phyloP scores from a whole-genome alignment of 2,888 invertebrate species.

The Macrosoma leucophasiata region DNA sequence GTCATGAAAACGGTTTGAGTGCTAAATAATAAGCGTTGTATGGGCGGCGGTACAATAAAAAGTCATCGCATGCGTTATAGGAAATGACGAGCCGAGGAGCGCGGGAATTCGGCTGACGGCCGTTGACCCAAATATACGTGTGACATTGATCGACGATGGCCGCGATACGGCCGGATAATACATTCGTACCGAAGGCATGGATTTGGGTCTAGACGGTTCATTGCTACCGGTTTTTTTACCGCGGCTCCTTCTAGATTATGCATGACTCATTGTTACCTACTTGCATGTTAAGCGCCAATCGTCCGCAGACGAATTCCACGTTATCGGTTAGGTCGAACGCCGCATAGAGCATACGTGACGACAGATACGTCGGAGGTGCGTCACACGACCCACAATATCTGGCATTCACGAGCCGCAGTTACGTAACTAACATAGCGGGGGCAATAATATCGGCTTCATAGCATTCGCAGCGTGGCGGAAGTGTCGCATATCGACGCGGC shows the following conservation, averaged over 20 bases:
- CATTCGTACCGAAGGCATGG: conserved; percentile 46
- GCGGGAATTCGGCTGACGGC: conserved; percentile 65
- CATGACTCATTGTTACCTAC: conserved; percentile 30
- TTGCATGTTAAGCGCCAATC: conserved; percentile 14
- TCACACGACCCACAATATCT: conserved; percentile 41
- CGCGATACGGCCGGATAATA: conserved; percentile 59
- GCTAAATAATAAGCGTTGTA: no score
- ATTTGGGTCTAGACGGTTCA: conserved; percentile 60
- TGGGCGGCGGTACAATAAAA: conserved; percentile 31
- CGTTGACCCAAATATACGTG: conserved; percentile 73
- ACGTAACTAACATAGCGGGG: conserved; percentile 42
- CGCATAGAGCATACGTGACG: conserved; percentile 16
- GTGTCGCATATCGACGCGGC: conserved; percentile 67
- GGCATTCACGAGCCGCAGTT: conserved; percentile 38
- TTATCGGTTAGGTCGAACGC: conserved; percentile 2
- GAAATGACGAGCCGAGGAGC: conserved; percentile 38
- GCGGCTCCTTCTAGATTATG: conserved; percentile 39
- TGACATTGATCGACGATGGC: conserved; percentile 73
- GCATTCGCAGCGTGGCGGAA: conserved; percentile 58
- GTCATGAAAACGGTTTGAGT: no score
- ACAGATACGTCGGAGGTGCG: conserved; percentile 33
- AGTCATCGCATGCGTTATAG: conserved; percentile 39
- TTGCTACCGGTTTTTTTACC: conserved; percentile 53
- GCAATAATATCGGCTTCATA: conserved; percentile 56
- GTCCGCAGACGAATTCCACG: conserved; percentile 2